Base-by-base conservation (phyloP, 2,797 vertebrate species). In the Coilia nasus region DNA sequence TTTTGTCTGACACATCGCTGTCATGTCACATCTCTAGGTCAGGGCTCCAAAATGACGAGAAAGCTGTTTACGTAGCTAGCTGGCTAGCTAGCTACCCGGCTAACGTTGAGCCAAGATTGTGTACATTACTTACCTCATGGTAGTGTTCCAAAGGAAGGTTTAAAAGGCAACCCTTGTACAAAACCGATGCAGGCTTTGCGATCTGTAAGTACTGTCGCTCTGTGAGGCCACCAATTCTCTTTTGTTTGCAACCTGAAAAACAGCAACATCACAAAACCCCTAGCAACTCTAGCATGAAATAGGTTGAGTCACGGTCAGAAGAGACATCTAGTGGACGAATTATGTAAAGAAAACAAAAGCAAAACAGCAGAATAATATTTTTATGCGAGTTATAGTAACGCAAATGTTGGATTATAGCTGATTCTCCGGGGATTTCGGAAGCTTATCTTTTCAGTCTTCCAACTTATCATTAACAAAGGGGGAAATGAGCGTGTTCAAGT, bases 311-410 rank as follows among this genome's bases (percentile, higher is more conserved):
- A 78, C 71, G 60, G 28, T 9, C 35, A 46, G 19, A 7, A 83
- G 50, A 14, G 83, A 78, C 81, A 87, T 57, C 81, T 85, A 82
- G 64, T 44, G 81, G 21, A 19, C n/a, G 14, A 50, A 62, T n/a
- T 23, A 19, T 56, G 81, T 57, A 82, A 57, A 28, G 21, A 50
- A 21, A 25, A 10, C n/a, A 35, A 19, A 57, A 82, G 50, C 50
- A 9, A 41, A 41, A 54, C 50, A 54, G 50, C 50, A 54, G 50
- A 23, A 15, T 12, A 25, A 31, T 71, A 14, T 12, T 31, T 28
- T 12, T 0, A 2, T 28, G 62, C 12, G 23, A 41, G 35, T 41
- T 41, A 41, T 41, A 41, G 35, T 41, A 41, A 41, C 35, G 35
- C 2, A 2, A 41, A 5, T 41, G 35, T 41, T 41, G 2, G 35